phyloP scores from a whole-genome alignment of 2,113 vertebrate species.

The Sander lucioperca region DNA sequence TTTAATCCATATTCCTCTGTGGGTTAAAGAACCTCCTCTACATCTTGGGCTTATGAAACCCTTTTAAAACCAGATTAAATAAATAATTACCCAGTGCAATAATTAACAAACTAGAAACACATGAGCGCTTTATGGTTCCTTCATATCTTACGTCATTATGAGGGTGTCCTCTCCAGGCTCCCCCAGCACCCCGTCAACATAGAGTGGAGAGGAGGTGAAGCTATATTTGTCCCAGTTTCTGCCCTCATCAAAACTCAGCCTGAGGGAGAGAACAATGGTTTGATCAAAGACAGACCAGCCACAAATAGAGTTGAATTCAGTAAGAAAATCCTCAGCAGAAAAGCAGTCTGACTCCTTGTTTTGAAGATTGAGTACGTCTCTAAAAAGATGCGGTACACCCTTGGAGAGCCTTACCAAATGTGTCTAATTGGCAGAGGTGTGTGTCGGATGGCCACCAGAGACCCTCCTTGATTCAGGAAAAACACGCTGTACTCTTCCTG shows the following conservation, averaged over 20 bases:
- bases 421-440: conserved; percentile 94
- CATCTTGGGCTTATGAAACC: conserved; percentile 14
- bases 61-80: conserved; percentile 38
- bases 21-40: conserved; percentile 3
- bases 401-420: conserved; percentile 87
- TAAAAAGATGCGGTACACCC: conserved; percentile 46
- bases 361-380: conserved; percentile 55
- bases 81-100: conserved; percentile 40
- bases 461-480: conserved; percentile 94
- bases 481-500: conserved; percentile 95
- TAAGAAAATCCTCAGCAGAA: conserved; percentile 44
- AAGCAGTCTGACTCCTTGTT: conserved; percentile 33
- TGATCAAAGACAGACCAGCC: conserved; percentile 56
- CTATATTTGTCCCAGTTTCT: conserved; percentile 94
- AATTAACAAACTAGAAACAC: conserved; percentile 44
- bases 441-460: conserved; percentile 94
- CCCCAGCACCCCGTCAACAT: conserved; percentile 93
- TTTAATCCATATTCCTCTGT: conserved; percentile 35
- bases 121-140: conserved; percentile 22
- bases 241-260: conserved; percentile 97
- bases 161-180: conserved; percentile 95
- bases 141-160: conserved; percentile 93
- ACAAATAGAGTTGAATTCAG: conserved; percentile 56
- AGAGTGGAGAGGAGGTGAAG: conserved; percentile 93
- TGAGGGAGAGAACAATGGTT: conserved; percentile 74